Evolutionary conservation across 2,888 invertebrate genomes (phyloP), one percentile per base, ranked within the genome.

Genomic region (Caradrina clavipalpis): DNA sequence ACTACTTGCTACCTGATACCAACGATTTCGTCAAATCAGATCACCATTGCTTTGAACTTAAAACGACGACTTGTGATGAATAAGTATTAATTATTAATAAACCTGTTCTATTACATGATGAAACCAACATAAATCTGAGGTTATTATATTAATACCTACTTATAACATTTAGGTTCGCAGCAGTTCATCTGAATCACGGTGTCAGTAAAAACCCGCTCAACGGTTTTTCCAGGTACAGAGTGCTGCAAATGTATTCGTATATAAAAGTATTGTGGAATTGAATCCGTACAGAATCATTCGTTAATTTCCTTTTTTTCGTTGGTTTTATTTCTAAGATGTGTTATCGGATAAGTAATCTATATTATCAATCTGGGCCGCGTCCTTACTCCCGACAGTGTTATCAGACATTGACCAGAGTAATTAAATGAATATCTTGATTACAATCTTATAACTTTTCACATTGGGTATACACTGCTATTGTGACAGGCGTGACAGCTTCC

Each of bases 141-240:
- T 62, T 71, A 59, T 66, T 55, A 59, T 57, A 57, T 64, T 60
- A 65, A 47, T 73, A 77, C 50, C 42, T 69, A 63, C 53, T 49
- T n/a, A 54, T 55, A 67, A 76, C 61, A 64, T 76, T 80, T 72
- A 78, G 73, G 80, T 81, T 81, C 71, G 73, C 78, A 73, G 65
- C 78, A 82, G 78, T 83, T 80, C 79, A 83, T 83, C 83, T 88
- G 85, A 89, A 86, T 90, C 88, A 85, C 76, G 57, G 63, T 54
- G 65, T 66, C 63, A 65, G 89, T 88, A 89, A 89, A 89, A 90
- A 89, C 89, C 89, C 89, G 78, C 78, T 78, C 72, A 83, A 71
- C 81, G 89, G 88, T 85, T 89, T 90, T 87, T 81, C 88, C 88
- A 79, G 76, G 69, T 85, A 71, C 75, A 69, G 56, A 55, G 73